phyloP scores from a whole-genome alignment of 2,797 vertebrate species.

The Danio albolineatus region DNA sequence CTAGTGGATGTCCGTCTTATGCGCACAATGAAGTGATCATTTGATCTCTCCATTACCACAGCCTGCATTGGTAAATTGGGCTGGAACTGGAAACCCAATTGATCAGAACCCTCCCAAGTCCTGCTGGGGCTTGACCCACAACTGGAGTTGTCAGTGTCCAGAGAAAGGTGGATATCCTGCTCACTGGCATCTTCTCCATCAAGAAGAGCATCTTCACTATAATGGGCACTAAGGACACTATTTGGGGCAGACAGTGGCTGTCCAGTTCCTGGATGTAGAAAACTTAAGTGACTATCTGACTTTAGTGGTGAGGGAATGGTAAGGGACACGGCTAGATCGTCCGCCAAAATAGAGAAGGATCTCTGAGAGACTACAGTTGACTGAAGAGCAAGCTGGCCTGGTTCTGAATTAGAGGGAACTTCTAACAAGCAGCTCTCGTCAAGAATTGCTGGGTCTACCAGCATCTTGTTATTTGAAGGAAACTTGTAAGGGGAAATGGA shows the following conservation, averaged over 20 bases:
- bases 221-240: constrained; percentile 89
- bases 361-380: constrained; percentile 63
- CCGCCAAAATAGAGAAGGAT: constrained; percentile 88
- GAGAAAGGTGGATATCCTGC: constrained; percentile 92
- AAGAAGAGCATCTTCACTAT: constrained; percentile 89
- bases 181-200: constrained; percentile 93
- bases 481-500: constrained; percentile 84
- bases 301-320: constrained; percentile 97
- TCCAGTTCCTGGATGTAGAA: constrained; percentile 83
- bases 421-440: constrained; percentile 97
- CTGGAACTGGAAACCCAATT: constrained; percentile 83
- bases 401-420: constrained; percentile 77
- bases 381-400: constrained; percentile 69
- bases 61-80: constrained; percentile 93
- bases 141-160: constrained; percentile 95
- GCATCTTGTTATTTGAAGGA: constrained; percentile 75
- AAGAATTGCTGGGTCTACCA: constrained; percentile 86
- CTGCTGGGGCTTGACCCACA: constrained; percentile 82
- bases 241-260: constrained; percentile 81
- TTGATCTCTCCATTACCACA: constrained; percentile 95
- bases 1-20: constrained; percentile 82
- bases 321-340: constrained; percentile 96
- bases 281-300: constrained; percentile 95
- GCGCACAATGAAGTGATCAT: constrained; percentile 95
- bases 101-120: constrained; percentile 63